phyloP scores from a whole-genome alignment of 2,888 invertebrate species.

The Synergus gifuensis region DNA sequence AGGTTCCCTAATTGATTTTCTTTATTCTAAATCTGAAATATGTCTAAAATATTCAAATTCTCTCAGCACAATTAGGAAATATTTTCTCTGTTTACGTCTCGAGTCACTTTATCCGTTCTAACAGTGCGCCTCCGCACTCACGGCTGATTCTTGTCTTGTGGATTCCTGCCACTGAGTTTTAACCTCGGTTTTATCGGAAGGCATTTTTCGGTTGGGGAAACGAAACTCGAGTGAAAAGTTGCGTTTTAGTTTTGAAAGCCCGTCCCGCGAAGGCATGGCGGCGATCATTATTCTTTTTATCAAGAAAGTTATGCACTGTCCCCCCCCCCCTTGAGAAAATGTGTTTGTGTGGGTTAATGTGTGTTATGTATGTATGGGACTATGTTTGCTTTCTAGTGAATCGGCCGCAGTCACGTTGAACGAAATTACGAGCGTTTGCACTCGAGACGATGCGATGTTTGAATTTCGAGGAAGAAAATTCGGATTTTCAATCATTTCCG shows the following conservation, averaged over 20 bases:
- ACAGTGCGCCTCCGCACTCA: conserved; percentile 20
- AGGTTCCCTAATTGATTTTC: conserved; percentile 1
- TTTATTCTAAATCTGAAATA: background rate
- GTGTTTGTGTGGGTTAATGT: background rate
- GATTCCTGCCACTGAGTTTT: conserved; percentile 8
- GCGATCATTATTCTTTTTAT: conserved; percentile 40
- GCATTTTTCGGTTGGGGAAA: background rate
- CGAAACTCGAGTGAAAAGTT: conserved; percentile 14
- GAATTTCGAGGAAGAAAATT: conserved; percentile 13
- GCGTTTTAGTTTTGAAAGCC: conserved; percentile 29
- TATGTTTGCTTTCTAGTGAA: conserved; percentile 11
- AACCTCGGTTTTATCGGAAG: conserved; percentile 23
- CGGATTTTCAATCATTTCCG: conserved; percentile 15
- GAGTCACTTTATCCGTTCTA: conserved; percentile 27
- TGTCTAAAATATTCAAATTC: background rate
- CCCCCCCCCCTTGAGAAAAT: conserved; percentile 7
- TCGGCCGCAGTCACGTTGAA: conserved; percentile 39
- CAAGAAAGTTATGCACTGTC: conserved; percentile 41
- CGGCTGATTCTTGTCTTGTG: background rate
- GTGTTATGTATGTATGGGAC: background rate
- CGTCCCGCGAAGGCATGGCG: conserved; percentile 41
- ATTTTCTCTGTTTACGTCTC: conserved; percentile 34
- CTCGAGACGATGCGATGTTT: conserved; percentile 10
- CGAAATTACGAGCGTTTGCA: conserved; percentile 20
- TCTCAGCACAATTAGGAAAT: background rate